Percentiles rank a stretch among this genome's conserved stretches.
Conservation (phyloP, 1,140 invertebrate genomes). For the Apis mellifera region Amel_HAv3.1 CM009931.2:4990501-4991000, state of each 20-base stretch:
- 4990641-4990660: background rate
- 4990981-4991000: no score
- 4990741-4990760: background rate
- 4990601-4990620: background rate
- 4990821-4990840: background rate
- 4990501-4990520: background rate
- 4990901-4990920: background rate
- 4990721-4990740: constrained; percentile 16
- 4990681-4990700: background rate
- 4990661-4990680: background rate
- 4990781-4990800: background rate
- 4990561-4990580: background rate
- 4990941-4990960: constrained; percentile 9
- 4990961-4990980: background rate
- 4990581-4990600: background rate
- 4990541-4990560: background rate
- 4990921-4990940: constrained; percentile 4
- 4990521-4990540: background rate
- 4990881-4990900: constrained; percentile 20
- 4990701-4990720: constrained; percentile 12
- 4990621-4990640: background rate
- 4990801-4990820: background rate
- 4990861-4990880: background rate
- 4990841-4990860: background rate
- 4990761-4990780: background rate